A percentile compares a stretch with the other conserved stretches of the same genome.
Evolutionary conservation across 2,113 vertebrate species (phyloP).

Genomic region (Haemorhous mexicanus): DNA sequence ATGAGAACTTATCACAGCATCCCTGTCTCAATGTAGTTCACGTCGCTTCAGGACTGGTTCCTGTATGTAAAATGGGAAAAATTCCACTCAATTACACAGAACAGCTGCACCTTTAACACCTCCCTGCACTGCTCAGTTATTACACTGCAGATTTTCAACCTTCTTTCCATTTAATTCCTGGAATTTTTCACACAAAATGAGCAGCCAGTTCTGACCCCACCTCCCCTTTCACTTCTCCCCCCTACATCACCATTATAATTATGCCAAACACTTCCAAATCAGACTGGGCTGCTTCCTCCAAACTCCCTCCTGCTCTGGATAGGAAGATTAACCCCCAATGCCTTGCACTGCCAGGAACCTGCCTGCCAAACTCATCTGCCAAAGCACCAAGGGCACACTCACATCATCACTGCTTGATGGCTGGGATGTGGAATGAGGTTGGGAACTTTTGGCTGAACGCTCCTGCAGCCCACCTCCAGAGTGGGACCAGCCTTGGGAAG

Average conservation of each 20-base stretch:
- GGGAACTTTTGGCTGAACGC: neutral
- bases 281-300: neutral
- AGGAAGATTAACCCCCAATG: neutral
- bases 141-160: neutral
- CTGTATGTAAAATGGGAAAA: neutral
- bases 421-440: fast-evolving
- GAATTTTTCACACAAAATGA: neutral
- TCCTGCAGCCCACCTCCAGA: neutral
- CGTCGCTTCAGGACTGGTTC: neutral
- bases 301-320: neutral
- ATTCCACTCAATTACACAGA: neutral
- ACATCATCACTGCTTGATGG: neutral
- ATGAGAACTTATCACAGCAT: neutral
- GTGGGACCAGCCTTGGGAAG: neutral
- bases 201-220: neutral
- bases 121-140: neutral
- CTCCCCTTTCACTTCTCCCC: neutral
- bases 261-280: neutral
- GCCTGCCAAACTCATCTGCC: neutral
- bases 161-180: neutral
- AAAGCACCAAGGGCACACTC: neutral
- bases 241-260: neutral
- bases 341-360: neutral
- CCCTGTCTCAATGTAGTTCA: neutral
- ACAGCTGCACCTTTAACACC: neutral